Base-by-base conservation (phyloP, 2,797 vertebrate genomes). In the Enteromius paludinosus region DNA sequence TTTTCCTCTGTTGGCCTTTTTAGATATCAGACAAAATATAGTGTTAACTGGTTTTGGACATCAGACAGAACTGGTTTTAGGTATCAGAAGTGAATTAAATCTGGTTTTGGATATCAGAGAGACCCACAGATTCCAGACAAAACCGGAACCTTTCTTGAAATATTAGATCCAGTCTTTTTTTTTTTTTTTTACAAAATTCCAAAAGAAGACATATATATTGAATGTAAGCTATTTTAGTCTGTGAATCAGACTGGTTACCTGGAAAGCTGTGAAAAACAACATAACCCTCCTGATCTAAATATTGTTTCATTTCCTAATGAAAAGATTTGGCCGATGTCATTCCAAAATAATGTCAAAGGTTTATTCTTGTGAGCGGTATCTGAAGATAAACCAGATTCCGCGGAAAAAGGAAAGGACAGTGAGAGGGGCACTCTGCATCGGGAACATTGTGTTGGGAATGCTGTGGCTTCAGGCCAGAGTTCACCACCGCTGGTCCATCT, bases 401-500 rank as follows among this genome's bases (percentile, higher is more conserved):
- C 47, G 68, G 66, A n/a, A 61, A 81, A 28, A 64, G 78, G 73
- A 86, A 81, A 83, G 18, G 25, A 25, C 38, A 65, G n/a, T 5
- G n/a, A 61, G 6, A 72, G 15, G 18, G 41, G 14, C 10, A 1
- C 47, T 41, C 9, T 10, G 23, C 56, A 12, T 30, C 35, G 1
- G 66, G 64, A 65, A 68, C n/a, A 15, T 45, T 83, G 74, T 68
- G 66, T 82, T 62, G 81, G 81, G 41, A 86, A 69, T 68, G 54
- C 72, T 43, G 69, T 73, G 72, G 68, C 66, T 77, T 47, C 17
- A 45, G 56, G 72, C 76, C 83, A 84, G 43, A 72, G 74, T 73
- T 83, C 77, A 80, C 64, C 65, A 72, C 33, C 23, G 56, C 64
- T 23, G 78, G 80, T 74, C 52, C 62, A 78, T 78, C 61, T 87